These are phyloP conservation scores for Cuculus canorus DNA, from an alignment of 2,797 vertebrate genomes.

Conservation along the genomic window DNA sequence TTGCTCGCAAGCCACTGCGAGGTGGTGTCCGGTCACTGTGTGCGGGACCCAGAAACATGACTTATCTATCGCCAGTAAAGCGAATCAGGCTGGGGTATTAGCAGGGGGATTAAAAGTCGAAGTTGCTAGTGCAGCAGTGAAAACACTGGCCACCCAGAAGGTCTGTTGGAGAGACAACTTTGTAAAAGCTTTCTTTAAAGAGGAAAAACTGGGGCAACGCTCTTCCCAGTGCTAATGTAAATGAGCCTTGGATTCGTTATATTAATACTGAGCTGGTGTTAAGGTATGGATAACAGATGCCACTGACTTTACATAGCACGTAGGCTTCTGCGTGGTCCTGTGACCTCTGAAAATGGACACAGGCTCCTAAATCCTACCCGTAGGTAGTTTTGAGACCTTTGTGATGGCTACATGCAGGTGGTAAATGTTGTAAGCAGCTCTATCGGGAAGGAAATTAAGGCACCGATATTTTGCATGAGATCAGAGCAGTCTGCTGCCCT, in stretches of 20 bases:
- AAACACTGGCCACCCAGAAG: slow-evolving; percentile 80
- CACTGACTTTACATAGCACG: background rate
- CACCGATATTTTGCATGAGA: background rate
- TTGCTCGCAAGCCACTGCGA: slow-evolving; percentile 68
- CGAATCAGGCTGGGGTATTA: slow-evolving; percentile 76
- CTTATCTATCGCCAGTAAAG: slow-evolving; percentile 78
- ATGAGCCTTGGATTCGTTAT: background rate
- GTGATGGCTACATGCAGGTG: fast-evolving
- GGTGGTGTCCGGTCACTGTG: slow-evolving; percentile 75
- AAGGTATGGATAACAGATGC: background rate
- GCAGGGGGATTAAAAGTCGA: slow-evolving; percentile 77
- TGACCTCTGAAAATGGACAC: background rate
- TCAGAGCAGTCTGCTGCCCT: background rate
- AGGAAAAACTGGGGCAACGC: background rate
- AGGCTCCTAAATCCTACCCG: background rate
- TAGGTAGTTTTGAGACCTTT: background rate
- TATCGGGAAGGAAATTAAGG: background rate
- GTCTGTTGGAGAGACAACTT: background rate
- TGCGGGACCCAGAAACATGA: slow-evolving; percentile 77
- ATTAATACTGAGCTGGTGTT: background rate
- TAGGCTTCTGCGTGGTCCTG: background rate
- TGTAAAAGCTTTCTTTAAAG: background rate
- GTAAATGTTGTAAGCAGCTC: background rate
- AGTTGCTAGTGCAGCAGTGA: slow-evolving; percentile 71
- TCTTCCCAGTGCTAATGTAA: background rate